Conservation (phyloP, 2,888 invertebrate genomes). For the Dryobotodes eremita region DNA sequence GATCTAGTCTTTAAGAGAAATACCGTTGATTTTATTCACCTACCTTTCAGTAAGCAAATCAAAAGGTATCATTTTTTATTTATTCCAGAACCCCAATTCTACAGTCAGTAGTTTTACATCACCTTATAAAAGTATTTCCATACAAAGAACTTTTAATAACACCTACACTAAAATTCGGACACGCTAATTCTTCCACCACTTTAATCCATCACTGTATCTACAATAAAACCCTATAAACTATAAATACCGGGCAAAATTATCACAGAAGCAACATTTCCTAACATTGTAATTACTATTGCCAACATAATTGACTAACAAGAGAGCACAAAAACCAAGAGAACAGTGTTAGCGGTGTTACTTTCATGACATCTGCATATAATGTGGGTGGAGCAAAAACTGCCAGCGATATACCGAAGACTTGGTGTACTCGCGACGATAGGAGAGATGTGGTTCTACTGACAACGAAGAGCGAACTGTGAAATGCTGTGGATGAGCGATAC, state of each 20-base stretch:
- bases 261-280: conserved; percentile 52
- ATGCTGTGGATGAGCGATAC: neutral
- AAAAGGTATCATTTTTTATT: neutral
- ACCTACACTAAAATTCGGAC: neutral
- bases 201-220: conserved; percentile 34
- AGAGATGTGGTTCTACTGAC: conserved; percentile 24
- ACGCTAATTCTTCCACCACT: neutral
- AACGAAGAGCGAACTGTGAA: conserved; percentile 1
- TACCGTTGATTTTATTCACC: neutral
- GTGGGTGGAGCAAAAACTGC: conserved; percentile 72
- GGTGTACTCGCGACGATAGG: conserved; percentile 57
- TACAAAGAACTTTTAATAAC: neutral
- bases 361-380: conserved; percentile 83
- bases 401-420: conserved; percentile 43
- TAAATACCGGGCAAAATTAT: conserved; percentile 47
- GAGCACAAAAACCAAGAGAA: conserved; percentile 73
- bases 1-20: neutral
- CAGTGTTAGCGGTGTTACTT: conserved; percentile 79
- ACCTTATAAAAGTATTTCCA: neutral
- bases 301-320: conserved; percentile 70
- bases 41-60: neutral
- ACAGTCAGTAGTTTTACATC: neutral
- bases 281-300: conserved; percentile 58
- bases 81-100: neutral
- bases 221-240: conserved; percentile 31